Conservation (phyloP, 2,888 invertebrate species). For the Epicampocera succincta region DNA sequence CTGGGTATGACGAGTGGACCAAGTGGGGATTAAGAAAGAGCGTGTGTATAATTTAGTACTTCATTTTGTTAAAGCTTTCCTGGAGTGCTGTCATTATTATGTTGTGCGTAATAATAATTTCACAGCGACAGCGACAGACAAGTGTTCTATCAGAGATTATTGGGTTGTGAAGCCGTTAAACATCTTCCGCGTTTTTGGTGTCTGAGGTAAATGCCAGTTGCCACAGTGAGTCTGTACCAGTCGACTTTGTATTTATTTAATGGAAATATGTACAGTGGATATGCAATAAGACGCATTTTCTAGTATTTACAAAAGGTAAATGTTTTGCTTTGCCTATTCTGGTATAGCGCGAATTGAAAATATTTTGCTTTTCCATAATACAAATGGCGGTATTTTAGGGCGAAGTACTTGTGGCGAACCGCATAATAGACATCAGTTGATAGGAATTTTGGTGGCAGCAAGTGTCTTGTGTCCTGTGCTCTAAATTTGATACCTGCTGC, state of each 20-base stretch:
- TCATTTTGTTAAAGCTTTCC: constrained; percentile 76
- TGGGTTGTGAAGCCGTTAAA: constrained; percentile 33
- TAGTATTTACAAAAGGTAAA: no score
- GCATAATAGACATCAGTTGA: no score
- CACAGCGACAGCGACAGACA: constrained; percentile 17
- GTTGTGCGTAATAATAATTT: constrained; percentile 71
- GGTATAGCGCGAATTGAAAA: no score
- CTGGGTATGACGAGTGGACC: constrained; percentile 29
- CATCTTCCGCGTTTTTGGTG: constrained; percentile 14
- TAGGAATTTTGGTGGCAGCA: no score
- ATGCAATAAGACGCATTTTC: no score
- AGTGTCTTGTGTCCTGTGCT: no score
- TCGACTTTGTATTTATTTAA: constrained; percentile 28
- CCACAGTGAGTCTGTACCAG: constrained; percentile 40
- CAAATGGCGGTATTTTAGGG: no score
- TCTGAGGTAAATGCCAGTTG: constrained; percentile 21
- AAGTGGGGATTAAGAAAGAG: constrained; percentile 78
- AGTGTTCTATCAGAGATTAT: constrained; percentile 37
- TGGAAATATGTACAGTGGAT: no score
- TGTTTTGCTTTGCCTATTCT: no score
- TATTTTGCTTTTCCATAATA: no score
- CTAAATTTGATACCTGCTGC: no score
- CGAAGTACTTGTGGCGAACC: no score
- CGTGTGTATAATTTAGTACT: constrained; percentile 78
- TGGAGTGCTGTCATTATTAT: constrained; percentile 55